Base-by-base conservation (phyloP, 1,140 invertebrate species). In the Eubasilissa regina region DNA sequence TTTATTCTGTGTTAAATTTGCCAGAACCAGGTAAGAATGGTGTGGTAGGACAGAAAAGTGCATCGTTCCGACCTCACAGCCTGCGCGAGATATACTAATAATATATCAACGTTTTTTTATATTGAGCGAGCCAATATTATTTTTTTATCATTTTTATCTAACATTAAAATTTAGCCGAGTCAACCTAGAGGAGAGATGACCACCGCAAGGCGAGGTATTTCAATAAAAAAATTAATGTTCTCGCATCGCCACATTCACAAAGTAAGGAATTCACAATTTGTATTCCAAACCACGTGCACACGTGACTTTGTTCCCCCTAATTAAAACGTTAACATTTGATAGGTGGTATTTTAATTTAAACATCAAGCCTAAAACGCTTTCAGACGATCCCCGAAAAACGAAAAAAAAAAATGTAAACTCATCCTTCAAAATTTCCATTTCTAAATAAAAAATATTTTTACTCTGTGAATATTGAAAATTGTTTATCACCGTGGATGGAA, bases 301-400 rank as follows among this genome's bases (percentile, higher is more conserved):
- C n/a, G 44, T n/a, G 45, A 35, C 45, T 17, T 68, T 68, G 64
- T 68, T 68, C 47, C 45, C 15, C n/a, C 35, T 45, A 68, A 68
- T 68, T 68, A 47, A 68, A 68, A 68, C 64, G 15, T 15, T 68
- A 12, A 17, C 64, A 3, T 66, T 68, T 68, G 44, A 66, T 13
- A 51, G 48, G 48, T 8, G 43, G 44, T 9, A 47, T 45, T 68
- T 68, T 68, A 68, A 68, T 68, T 68, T 68, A 47, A 62, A 45
- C 64, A 47, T 68, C 44, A 68, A 68, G 45, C 64, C 11, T 68
- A 10, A n/a, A 6, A 68, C 19, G 19, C 35, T n/a, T 64, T 64
- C 48, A 12, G 48, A 51, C n/a, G 48, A 12, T 12, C 48, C 25
- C 21, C 21, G 15, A 10, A 21, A 58, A 58, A 58, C 21, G 17